Conservation (phyloP, 2,888 invertebrate species). For the Mongoloraphidia duomilia region DNA sequence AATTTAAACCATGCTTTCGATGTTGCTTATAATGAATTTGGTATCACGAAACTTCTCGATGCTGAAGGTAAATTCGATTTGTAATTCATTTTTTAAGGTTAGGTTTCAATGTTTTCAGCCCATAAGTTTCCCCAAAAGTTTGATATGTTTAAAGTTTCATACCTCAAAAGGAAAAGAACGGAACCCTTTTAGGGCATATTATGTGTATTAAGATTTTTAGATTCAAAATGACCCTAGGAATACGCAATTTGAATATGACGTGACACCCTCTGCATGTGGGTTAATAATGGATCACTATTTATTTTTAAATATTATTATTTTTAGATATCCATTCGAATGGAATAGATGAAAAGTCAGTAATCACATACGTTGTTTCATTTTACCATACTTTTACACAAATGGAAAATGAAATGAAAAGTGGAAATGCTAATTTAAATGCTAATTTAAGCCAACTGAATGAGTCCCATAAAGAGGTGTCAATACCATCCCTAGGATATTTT, state of each 20-base stretch:
- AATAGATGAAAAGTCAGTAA: constrained; percentile 96
- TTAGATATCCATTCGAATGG: constrained; percentile 82
- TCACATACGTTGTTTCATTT: constrained; percentile 97
- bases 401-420: constrained; percentile 98
- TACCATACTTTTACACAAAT: constrained; percentile 98
- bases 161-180: too few relatives aligned
- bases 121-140: too few relatives aligned
- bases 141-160: too few relatives aligned
- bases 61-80: constrained; percentile 59
- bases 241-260: too few relatives aligned
- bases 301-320: constrained; percentile 8
- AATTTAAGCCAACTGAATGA: constrained; percentile 48
- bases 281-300: not conserved
- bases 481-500: too few relatives aligned
- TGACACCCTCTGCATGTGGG: too few relatives aligned
- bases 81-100: too few relatives aligned
- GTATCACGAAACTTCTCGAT: constrained; percentile 84
- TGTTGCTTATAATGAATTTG: constrained; percentile 81
- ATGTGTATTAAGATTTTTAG: too few relatives aligned
- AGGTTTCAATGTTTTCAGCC: too few relatives aligned
- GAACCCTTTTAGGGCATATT: too few relatives aligned
- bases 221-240: too few relatives aligned
- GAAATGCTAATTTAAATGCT: constrained; percentile 90
- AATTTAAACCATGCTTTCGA: constrained; percentile 98
- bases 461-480: too few relatives aligned